phyloP scores from a whole-genome alignment of 2,113 vertebrate species.

The Penelope pileata region DNA sequence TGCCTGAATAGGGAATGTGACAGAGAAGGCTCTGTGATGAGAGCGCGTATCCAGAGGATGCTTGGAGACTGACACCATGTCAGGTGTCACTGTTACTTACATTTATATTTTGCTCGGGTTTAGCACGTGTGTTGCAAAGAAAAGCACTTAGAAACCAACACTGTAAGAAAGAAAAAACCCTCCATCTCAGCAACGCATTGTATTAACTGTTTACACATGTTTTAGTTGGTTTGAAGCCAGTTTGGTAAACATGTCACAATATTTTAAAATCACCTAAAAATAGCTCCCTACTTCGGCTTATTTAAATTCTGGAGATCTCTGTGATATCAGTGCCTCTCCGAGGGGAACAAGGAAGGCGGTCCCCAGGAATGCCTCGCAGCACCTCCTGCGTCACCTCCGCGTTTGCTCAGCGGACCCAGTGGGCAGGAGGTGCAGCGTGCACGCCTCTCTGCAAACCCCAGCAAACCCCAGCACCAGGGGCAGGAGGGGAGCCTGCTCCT shows the following conservation, averaged over 20 bases:
- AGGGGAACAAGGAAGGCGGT: background rate
- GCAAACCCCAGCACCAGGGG: too few species aligned
- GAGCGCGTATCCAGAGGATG: background rate
- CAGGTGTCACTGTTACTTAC: background rate
- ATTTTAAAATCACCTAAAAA: constrained; percentile 38
- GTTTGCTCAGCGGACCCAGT: background rate
- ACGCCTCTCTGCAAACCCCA: background rate
- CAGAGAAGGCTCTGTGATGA: background rate
- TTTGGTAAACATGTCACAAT: constrained; percentile 5
- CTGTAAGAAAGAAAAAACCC: background rate
- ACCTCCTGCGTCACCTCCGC: background rate
- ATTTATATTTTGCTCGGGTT: background rate
- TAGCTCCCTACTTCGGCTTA: background rate
- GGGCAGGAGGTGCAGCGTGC: fast-evolving
- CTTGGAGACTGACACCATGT: background rate
- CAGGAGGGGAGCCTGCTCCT: background rate
- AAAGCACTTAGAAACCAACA: background rate
- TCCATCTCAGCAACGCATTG: background rate
- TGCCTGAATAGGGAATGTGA: background rate
- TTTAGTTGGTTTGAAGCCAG: constrained; percentile 19
- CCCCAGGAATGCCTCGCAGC: background rate
- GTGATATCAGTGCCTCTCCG: background rate
- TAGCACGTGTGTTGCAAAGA: background rate
- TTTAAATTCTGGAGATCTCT: constrained; percentile 17
- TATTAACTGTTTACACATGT: constrained; percentile 35